phyloP scores from a whole-genome alignment of 2,888 invertebrate species.

The Sinopyrophorus schimmeli region DNA sequence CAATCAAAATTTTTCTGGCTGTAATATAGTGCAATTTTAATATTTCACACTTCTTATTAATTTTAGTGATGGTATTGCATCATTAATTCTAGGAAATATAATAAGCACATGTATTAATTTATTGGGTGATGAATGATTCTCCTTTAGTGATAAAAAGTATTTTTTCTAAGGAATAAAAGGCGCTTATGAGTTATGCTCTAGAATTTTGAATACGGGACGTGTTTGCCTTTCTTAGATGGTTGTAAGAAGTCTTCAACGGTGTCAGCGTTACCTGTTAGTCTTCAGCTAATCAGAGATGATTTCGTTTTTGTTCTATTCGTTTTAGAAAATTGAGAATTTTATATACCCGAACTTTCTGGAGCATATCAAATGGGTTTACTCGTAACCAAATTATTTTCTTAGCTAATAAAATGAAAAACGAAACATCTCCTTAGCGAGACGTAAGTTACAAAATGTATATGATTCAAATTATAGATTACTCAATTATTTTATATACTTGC shows the following conservation, averaged over 20 bases:
- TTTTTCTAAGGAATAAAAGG: conserved; percentile 44
- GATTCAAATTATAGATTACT: conserved; percentile 54
- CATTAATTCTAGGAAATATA: conserved; percentile 22
- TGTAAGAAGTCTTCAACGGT: conserved; percentile 49
- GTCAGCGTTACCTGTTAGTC: conserved; percentile 51
- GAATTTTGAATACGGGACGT: conserved; percentile 46
- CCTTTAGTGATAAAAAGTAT: conserved; percentile 53
- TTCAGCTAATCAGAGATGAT: conserved; percentile 35
- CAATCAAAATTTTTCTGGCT: conserved; percentile 30
- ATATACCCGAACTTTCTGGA: conserved; percentile 16
- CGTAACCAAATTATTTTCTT: conserved; percentile 13
- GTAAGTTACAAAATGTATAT: conserved; percentile 57
- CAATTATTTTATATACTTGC: conserved; percentile 59
- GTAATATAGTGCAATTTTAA: conserved; percentile 25
- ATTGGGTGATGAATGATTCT: conserved; percentile 31
- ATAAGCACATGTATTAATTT: conserved; percentile 28
- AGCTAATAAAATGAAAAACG: conserved; percentile 19
- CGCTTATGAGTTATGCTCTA: conserved; percentile 37
- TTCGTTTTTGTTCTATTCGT: conserved; percentile 19
- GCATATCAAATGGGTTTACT: conserved; percentile 26
- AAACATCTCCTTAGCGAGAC: conserved; percentile 36
- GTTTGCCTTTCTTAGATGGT: conserved; percentile 47
- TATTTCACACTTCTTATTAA: conserved; percentile 23
- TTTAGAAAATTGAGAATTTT: conserved; percentile 18
- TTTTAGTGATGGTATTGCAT: conserved; percentile 19